A percentile compares a stretch with the other conserved stretches of the same genome.
Evolutionary conservation across 2,797 vertebrate genomes (phyloP).

Genomic region (Eupleurogrammus muticus): DNA sequence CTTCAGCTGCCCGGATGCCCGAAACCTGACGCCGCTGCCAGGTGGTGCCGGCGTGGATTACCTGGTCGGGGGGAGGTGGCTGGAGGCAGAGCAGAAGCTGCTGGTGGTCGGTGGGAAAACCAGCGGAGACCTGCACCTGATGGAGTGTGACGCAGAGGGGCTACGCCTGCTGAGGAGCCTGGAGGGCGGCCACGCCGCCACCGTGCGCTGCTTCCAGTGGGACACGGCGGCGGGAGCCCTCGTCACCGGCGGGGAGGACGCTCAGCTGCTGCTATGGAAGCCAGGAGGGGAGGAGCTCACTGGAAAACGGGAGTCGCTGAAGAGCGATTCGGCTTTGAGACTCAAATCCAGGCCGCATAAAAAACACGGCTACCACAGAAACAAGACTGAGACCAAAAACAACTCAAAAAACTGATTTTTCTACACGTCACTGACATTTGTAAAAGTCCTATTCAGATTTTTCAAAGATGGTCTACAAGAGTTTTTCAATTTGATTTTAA

Average conservation of each 20-base stretch:
- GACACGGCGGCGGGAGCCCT: constrained; percentile 79
- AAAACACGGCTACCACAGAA: constrained; percentile 77
- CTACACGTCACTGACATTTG: neutral
- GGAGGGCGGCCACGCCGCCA: constrained; percentile 85
- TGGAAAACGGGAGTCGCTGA: constrained; percentile 82
- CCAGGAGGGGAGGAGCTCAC: constrained; percentile 80
- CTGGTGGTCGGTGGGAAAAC: constrained; percentile 88
- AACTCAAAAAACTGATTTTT: neutral
- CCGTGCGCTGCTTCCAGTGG: constrained; percentile 92
- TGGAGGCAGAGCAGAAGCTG: constrained; percentile 83
- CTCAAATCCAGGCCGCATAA: constrained; percentile 87
- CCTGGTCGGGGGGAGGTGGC: constrained; percentile 90
- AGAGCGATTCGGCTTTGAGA: constrained; percentile 87
- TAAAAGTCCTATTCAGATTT: no score
- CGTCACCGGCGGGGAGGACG: constrained; percentile 94
- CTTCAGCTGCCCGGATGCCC: constrained; percentile 83
- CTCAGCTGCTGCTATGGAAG: constrained; percentile 93
- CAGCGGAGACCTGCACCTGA: constrained; percentile 85
- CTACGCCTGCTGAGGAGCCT: constrained; percentile 83
- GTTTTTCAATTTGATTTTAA: no score
- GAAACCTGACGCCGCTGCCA: constrained; percentile 62
- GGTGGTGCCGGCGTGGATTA: constrained; percentile 81
- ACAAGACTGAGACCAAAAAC: constrained; percentile 37
- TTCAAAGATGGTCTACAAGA: no score
- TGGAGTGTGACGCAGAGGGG: constrained; percentile 79